Conservation (phyloP, 2,113 vertebrate species). For the Orycteropus afer region DNA sequence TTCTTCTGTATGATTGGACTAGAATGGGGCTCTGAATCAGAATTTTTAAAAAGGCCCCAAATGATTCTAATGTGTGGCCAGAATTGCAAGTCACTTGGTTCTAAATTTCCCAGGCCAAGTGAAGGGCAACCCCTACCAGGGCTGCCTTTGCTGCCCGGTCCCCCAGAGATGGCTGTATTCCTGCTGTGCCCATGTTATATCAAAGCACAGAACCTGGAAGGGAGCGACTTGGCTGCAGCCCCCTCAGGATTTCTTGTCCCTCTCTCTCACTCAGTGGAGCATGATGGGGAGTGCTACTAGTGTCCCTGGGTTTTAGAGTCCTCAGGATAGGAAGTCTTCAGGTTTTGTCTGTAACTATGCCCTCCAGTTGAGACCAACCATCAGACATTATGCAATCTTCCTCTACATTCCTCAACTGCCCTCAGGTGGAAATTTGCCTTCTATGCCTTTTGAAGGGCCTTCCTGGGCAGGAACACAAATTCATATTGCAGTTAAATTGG, state of each 20-base stretch:
- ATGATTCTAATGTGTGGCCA: background rate
- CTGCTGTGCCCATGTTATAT: background rate
- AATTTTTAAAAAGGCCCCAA: background rate
- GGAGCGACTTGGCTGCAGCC: fast-evolving
- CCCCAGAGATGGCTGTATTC: background rate
- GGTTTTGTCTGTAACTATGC: background rate
- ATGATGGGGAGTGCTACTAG: background rate
- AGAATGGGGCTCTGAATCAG: too few relatives aligned
- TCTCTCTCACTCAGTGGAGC: background rate
- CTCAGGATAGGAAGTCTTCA: background rate
- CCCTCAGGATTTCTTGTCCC: too few relatives aligned
- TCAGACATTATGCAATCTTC: background rate
- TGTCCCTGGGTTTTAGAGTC: too few relatives aligned
- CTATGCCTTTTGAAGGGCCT: background rate
- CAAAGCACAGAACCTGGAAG: background rate
- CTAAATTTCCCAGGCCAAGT: background rate
- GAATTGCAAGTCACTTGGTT: background rate
- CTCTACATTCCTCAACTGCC: background rate
- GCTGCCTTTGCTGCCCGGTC: background rate
- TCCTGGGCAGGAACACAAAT: background rate
- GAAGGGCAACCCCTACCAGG: background rate
- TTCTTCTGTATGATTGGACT: background rate
- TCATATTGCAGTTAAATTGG: background rate
- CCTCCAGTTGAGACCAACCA: background rate
- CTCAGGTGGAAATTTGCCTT: too few relatives aligned